A percentile compares a stretch with the other conserved stretches of the same genome.
Evolutionary conservation across 2,113 vertebrate species (phyloP).

Genomic region (Clarias magur): DNA sequence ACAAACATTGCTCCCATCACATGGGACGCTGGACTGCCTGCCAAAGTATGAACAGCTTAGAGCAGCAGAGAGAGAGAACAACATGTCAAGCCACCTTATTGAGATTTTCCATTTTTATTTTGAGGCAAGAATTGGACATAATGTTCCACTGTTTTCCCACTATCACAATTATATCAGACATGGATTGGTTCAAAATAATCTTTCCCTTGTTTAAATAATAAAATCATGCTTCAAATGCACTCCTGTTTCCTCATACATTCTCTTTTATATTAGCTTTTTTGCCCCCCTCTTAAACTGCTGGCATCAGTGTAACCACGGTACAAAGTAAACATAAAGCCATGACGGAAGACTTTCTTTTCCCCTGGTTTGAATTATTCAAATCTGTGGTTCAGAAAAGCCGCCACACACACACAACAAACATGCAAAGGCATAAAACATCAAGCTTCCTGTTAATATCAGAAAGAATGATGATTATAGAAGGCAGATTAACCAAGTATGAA

Average conservation of each 20-base stretch:
- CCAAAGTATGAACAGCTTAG: too few relatives aligned
- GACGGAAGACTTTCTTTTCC: not conserved
- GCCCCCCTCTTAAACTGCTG: not conserved
- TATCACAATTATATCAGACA: not conserved
- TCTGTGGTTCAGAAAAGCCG: not conserved
- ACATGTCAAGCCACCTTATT: not conserved
- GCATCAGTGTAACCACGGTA: not conserved
- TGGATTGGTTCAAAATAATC: not conserved
- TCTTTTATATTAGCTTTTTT: not conserved
- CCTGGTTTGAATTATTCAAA: constrained; percentile 13
- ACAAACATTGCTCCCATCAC: too few relatives aligned
- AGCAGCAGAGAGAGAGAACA: too few relatives aligned
- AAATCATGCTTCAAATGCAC: not conserved
- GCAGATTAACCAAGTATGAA: not conserved
- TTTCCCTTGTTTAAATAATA: not conserved
- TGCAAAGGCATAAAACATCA: not conserved
- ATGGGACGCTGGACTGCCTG: too few relatives aligned
- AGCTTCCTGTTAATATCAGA: not conserved
- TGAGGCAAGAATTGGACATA: not conserved
- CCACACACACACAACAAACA: not conserved
- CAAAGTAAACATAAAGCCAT: not conserved
- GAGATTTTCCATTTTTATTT: not conserved
- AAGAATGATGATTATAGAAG: not conserved
- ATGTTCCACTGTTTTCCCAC: not conserved
- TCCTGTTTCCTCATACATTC: not conserved